Percentiles rank a stretch among this genome's conserved stretches.
These are phyloP conservation scores for Characodon lateralis DNA, from an alignment of 2,797 vertebrate genomes.

Conservation along the genomic window DNA sequence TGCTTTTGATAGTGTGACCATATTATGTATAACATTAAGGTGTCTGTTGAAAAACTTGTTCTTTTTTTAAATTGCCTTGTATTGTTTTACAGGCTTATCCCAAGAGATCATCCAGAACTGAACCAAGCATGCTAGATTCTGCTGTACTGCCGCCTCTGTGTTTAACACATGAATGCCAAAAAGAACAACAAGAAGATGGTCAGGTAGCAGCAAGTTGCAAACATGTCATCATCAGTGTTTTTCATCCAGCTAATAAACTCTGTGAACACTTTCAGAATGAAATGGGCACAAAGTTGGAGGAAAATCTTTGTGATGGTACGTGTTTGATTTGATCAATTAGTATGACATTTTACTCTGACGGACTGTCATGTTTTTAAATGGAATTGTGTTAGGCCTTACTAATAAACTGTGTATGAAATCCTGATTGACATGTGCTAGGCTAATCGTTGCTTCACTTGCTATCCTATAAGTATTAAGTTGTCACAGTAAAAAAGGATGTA, in stretches of 20 bases:
- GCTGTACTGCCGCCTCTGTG: background rate
- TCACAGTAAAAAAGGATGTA: background rate
- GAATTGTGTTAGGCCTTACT: background rate
- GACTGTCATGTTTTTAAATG: background rate
- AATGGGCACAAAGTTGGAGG: background rate
- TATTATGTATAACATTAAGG: background rate
- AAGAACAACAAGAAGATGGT: background rate
- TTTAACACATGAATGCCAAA: background rate
- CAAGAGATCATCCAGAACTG: background rate
- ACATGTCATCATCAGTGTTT: background rate
- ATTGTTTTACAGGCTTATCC: background rate
- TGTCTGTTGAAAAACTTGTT: background rate
- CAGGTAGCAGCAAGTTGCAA: background rate
- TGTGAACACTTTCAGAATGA: background rate
- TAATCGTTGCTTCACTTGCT: constrained; percentile 2
- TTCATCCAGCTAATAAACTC: background rate
- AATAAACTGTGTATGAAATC: background rate
- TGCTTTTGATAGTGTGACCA: background rate
- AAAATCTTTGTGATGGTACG: background rate
- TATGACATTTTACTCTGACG: background rate
- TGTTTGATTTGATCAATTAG: background rate
- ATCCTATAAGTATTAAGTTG: background rate
- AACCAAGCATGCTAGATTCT: background rate
- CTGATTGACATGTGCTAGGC: background rate
- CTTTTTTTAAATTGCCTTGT: too few relatives aligned